These are phyloP conservation scores for Diaphora mendica DNA, from an alignment of 2,888 invertebrate species.

Conservation along the genomic window DNA sequence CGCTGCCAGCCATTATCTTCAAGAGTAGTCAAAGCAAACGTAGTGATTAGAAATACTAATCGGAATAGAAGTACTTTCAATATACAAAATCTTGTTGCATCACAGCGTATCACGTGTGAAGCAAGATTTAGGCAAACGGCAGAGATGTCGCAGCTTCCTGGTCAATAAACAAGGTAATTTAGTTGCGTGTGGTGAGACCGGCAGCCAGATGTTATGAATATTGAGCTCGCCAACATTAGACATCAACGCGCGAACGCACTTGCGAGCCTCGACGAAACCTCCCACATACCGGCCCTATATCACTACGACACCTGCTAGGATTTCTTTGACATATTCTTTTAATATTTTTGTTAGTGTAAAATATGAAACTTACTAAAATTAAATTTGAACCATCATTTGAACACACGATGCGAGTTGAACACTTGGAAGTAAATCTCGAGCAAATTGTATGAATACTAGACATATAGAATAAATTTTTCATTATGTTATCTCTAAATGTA, in stretches of 20 bases:
- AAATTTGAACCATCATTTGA: not conserved
- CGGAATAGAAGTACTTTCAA: not conserved
- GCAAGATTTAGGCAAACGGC: not conserved
- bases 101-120: not conserved
- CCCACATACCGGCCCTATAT: not conserved
- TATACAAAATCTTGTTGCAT: not conserved
- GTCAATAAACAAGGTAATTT: slow-evolving; percentile 9
- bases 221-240: slow-evolving; percentile 40
- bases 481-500: not conserved
- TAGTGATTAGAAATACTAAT: not conserved
- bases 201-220: slow-evolving; percentile 13
- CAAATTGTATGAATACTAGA: not conserved
- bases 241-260: slow-evolving; percentile 48
- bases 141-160: slow-evolving; percentile 10
- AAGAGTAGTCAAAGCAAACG: too few relatives aligned
- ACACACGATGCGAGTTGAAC: not conserved
- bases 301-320: not conserved
- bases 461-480: not conserved
- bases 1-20: too few relatives aligned
- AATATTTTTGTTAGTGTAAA: not conserved
- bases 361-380: not conserved
- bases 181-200: not conserved
- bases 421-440: not conserved
- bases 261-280: slow-evolving; percentile 11
- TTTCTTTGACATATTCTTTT: not conserved